Conservation (phyloP, 2,797 vertebrate species). For the Cryptoprocta ferox region DNA sequence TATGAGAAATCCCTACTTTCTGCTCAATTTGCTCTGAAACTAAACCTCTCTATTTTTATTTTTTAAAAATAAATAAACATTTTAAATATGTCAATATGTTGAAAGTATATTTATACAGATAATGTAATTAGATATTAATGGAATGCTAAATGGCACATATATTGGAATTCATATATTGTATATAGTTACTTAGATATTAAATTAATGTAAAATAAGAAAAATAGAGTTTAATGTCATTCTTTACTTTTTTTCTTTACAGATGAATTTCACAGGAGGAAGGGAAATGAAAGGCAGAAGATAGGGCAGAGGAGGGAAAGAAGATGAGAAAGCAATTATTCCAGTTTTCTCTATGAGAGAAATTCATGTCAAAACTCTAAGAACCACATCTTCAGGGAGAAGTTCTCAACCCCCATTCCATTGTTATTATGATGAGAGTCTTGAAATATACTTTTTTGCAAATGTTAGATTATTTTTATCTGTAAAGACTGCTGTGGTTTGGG, state of each 20-base stretch:
- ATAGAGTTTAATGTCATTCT: slow-evolving; percentile 14
- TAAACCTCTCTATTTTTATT: neutral
- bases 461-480: slow-evolving; percentile 46
- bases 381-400: neutral
- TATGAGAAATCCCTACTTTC: neutral
- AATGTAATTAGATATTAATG: neutral
- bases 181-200: neutral
- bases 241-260: slow-evolving; percentile 45
- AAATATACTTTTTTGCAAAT: slow-evolving; percentile 60
- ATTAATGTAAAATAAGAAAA: slow-evolving; percentile 42
- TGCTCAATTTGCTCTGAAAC: neutral
- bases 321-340: neutral
- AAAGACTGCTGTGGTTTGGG: slow-evolving; percentile 51
- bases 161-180: neutral
- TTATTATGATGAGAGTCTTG: slow-evolving; percentile 50
- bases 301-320: neutral
- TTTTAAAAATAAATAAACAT: neutral
- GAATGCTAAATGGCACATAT: neutral
- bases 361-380: slow-evolving; percentile 56
- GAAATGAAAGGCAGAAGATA: neutral
- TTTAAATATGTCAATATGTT: slow-evolving; percentile 1
- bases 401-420: slow-evolving; percentile 39
- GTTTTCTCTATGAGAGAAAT: slow-evolving; percentile 5
- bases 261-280: neutral
- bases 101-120: neutral